Percentiles rank a stretch among this genome's conserved stretches.
These are phyloP conservation scores for Achatina immaculata DNA, from an alignment of 1,140 invertebrate genomes.

Conservation along the genomic window DNA sequence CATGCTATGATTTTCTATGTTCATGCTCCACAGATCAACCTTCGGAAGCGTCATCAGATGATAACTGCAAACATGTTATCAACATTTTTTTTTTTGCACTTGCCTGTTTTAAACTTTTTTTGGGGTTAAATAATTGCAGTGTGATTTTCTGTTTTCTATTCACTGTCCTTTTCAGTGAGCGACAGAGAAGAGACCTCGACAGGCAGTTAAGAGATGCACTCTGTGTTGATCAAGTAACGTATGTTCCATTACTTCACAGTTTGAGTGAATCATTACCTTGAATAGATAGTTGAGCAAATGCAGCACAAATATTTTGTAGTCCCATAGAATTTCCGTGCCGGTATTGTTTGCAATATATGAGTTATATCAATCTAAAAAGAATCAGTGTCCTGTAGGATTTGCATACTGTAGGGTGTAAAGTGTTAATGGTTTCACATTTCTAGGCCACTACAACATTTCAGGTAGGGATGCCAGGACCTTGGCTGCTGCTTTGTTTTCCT, in stretches of 20 bases:
- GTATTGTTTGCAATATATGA: background rate
- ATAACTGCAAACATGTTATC: background rate
- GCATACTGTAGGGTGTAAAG: too few relatives aligned
- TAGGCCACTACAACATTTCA: too few relatives aligned
- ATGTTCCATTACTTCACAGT: background rate
- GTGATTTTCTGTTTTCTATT: slow-evolving; percentile 12
- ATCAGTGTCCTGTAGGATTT: background rate
- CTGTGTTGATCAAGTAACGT: slow-evolving; percentile 53
- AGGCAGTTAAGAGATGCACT: slow-evolving; percentile 57
- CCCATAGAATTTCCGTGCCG: background rate
- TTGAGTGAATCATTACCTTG: background rate
- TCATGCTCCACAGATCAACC: background rate
- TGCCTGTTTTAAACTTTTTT: background rate
- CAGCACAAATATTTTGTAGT: background rate
- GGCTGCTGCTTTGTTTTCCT: background rate
- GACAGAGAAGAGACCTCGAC: slow-evolving; percentile 57
- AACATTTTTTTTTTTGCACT: slow-evolving; percentile 1
- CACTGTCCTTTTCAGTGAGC: slow-evolving; percentile 54
- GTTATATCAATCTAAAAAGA: background rate
- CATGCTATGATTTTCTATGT: background rate
- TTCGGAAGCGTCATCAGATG: background rate
- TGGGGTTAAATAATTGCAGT: slow-evolving; percentile 2
- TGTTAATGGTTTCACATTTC: too few relatives aligned
- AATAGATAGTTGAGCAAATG: background rate
- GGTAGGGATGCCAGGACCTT: background rate